Evolutionary conservation across 1,140 invertebrate genomes (phyloP).

Genomic region (Drosophila azteca): DNA sequence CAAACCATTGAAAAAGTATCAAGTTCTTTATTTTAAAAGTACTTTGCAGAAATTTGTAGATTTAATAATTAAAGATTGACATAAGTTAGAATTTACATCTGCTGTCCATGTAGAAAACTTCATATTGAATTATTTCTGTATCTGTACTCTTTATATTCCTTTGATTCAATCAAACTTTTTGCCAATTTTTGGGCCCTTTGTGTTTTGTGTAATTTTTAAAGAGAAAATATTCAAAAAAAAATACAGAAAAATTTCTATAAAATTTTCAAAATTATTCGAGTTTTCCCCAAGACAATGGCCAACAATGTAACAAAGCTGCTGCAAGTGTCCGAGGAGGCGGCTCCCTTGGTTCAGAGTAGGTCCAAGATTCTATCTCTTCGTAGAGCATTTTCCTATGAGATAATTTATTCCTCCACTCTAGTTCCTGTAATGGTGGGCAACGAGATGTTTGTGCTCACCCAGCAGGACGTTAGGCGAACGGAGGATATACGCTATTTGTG

Average conservation of each 20-base stretch:
- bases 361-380: accelerated
- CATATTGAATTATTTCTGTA: too few relatives aligned
- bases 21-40: too few relatives aligned
- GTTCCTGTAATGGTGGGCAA: slow-evolving; percentile 63
- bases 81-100: too few relatives aligned
- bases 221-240: slow-evolving; percentile 7
- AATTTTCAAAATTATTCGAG: slow-evolving; percentile 14
- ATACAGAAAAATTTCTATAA: neutral
- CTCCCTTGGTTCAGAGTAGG: slow-evolving; percentile 56
- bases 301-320: slow-evolving; percentile 38
- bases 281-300: slow-evolving; percentile 36
- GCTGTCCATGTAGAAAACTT: too few relatives aligned
- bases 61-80: too few relatives aligned
- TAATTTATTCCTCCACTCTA: slow-evolving; percentile 1
- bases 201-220: slow-evolving; percentile 4
- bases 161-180: neutral
- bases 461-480: slow-evolving; percentile 65
- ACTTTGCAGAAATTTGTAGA: too few relatives aligned
- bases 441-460: slow-evolving; percentile 53
- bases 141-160: too few relatives aligned
- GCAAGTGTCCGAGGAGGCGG: slow-evolving; percentile 61
- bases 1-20: too few relatives aligned
- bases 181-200: neutral
- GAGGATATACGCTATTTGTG: slow-evolving; percentile 57
- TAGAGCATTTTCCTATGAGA: too few relatives aligned